Conservation (phyloP, 2,797 vertebrate genomes). For the Notoglanidium macrostoma region DNA sequence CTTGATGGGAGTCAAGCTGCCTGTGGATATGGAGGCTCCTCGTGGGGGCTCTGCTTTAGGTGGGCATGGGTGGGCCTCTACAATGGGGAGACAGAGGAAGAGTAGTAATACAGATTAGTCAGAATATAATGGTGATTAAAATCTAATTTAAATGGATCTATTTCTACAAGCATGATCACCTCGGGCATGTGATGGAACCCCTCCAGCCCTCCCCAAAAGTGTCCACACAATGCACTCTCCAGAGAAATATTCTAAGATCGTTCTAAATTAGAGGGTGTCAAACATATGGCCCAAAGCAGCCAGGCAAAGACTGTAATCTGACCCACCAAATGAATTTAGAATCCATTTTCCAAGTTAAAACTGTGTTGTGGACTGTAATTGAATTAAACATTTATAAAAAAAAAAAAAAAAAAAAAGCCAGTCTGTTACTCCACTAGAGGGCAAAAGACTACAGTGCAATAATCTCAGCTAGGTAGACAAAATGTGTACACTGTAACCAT, state of each 20-base stretch:
- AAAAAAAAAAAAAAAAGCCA: neutral
- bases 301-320: neutral
- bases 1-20: constrained; percentile 89
- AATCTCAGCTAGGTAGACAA: neutral
- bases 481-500: neutral
- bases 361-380: neutral
- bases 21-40: constrained; percentile 81
- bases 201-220: neutral
- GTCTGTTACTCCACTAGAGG: neutral
- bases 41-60: constrained; percentile 84
- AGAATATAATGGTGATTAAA: neutral
- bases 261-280: neutral
- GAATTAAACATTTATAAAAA: neutral
- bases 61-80: constrained; percentile 93
- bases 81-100: neutral
- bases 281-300: neutral
- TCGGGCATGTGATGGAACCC: neutral
- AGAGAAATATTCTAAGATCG: neutral
- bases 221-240: neutral
- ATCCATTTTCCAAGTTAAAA: neutral
- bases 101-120: neutral
- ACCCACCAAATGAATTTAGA: neutral
- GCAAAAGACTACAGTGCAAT: neutral
- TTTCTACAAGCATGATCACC: neutral
- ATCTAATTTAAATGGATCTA: neutral